These are phyloP conservation scores for Cyprinodon tularosa DNA, from an alignment of 2,113 vertebrate genomes.

Conservation along the genomic window DNA sequence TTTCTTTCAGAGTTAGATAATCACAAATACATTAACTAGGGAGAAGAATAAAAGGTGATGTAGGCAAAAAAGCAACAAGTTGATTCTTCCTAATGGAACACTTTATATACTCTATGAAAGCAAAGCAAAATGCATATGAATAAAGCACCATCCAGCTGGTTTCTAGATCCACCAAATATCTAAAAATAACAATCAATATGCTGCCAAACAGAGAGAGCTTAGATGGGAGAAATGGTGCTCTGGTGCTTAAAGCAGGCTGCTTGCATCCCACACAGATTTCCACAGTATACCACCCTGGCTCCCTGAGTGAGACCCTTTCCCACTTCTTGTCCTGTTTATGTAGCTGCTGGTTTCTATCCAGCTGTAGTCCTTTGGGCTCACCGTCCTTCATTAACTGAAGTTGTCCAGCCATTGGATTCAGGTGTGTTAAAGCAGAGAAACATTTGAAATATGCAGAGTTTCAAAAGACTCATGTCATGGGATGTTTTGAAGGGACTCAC, in stretches of 20 bases:
- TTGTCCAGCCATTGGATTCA: neutral
- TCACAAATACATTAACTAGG: no score
- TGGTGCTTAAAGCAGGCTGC: no score
- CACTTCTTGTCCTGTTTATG: neutral
- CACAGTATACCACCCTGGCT: no score
- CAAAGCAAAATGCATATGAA: neutral
- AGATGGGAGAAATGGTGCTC: no score
- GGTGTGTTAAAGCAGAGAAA: neutral
- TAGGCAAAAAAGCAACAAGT: neutral
- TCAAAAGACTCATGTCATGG: neutral
- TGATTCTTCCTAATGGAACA: neutral
- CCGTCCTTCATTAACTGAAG: neutral
- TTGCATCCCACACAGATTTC: no score
- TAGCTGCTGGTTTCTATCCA: neutral
- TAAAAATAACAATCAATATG: neutral
- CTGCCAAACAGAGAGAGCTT: neutral
- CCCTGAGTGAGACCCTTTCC: no score
- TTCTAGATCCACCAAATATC: neutral
- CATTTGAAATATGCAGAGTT: neutral
- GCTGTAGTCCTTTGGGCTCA: neutral
- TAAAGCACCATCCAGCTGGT: neutral
- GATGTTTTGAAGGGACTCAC: constrained; percentile 81
- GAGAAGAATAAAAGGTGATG: neutral
- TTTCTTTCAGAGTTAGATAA: no score
- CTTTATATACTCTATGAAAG: neutral